phyloP scores from a whole-genome alignment of 2,888 invertebrate genomes.

The Drosophila kambysellisi region DNA sequence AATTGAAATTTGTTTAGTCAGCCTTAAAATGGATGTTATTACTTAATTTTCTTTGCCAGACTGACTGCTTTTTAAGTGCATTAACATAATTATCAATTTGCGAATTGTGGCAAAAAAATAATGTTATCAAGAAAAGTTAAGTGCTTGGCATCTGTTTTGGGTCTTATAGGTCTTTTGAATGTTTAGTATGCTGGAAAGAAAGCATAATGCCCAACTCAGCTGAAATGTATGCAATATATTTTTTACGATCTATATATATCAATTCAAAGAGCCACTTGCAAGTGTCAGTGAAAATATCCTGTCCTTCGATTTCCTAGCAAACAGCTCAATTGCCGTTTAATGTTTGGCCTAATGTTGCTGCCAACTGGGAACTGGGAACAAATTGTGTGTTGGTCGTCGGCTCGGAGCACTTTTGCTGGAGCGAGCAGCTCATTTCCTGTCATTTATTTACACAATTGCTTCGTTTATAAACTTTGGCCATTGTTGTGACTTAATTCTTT shows the following conservation, averaged over 20 bases:
- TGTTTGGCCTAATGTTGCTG: conserved; percentile 32
- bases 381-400: conserved; percentile 16
- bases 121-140: neutral
- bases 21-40: neutral
- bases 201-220: conserved; percentile 34
- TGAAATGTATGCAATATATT: conserved; percentile 67
- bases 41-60: neutral
- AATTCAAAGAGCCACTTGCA: conserved; percentile 16
- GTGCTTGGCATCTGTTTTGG: neutral
- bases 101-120: neutral
- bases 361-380: conserved; percentile 10
- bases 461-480: conserved; percentile 1
- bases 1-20: conserved; percentile 12
- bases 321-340: conserved; percentile 39
- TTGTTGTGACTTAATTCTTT: conserved; percentile 12
- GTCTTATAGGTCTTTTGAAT: neutral
- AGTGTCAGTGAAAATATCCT: conserved; percentile 12
- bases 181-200: neutral
- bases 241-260: conserved; percentile 39
- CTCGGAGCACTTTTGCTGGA: neutral
- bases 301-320: neutral
- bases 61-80: neutral
- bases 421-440: conserved; percentile 36
- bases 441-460: conserved; percentile 50
- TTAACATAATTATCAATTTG: conserved; percentile 12